A percentile compares a stretch with the other conserved stretches of the same genome.
Evolutionary conservation across 2,888 invertebrate genomes (phyloP).

Genomic region (Limnephilus auricula): DNA sequence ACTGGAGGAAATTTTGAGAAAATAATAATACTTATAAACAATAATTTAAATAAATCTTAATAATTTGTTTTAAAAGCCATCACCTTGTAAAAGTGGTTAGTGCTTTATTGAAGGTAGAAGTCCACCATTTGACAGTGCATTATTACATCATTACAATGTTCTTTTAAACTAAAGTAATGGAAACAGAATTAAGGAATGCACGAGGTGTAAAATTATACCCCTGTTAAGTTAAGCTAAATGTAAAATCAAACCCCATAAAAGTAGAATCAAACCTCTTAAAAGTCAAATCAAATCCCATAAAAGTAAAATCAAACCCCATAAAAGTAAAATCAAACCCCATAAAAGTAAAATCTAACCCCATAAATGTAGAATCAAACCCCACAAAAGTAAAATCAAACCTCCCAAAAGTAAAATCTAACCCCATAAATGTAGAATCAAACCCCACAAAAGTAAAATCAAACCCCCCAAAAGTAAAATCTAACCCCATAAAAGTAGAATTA

Average conservation of each 20-base stretch:
- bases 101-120: background rate
- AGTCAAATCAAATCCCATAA: background rate
- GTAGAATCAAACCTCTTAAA: background rate
- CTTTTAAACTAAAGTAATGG: background rate
- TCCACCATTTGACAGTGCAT: background rate
- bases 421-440: too few species aligned
- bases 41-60: background rate
- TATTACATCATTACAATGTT: background rate
- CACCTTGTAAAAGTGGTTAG: background rate
- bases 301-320: background rate
- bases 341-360: background rate
- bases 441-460: too few species aligned
- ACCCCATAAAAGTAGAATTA: background rate
- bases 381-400: too few species aligned
- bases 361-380: background rate
- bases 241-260: too few species aligned
- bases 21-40: background rate
- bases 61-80: background rate
- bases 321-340: background rate
- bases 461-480: background rate
- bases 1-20: background rate
- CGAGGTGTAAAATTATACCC: background rate
- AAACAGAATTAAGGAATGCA: background rate
- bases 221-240: too few species aligned
- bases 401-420: too few species aligned